These are phyloP conservation scores for Orcinus orca DNA, from an alignment of 2,113 vertebrate species.

Conservation along the genomic window DNA sequence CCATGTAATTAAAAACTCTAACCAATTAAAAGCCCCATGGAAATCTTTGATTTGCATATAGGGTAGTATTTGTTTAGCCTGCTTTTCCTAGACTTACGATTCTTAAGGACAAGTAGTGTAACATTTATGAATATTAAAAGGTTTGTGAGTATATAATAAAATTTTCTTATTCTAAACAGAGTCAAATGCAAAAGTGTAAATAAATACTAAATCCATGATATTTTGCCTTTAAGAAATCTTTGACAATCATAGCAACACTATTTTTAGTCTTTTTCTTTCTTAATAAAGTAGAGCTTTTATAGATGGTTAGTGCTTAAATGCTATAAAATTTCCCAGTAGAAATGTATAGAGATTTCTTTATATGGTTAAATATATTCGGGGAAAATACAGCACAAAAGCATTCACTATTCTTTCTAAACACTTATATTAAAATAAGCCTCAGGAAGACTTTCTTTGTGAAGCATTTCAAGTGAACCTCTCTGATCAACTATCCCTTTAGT, in stretches of 20 bases:
- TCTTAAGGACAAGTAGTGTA: neutral
- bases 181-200: neutral
- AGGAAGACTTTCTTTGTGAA: neutral
- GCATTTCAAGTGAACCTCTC: neutral
- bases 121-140: neutral
- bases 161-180: conserved; percentile 1
- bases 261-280: neutral
- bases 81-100: neutral
- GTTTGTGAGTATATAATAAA: neutral
- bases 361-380: neutral
- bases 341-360: neutral
- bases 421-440: neutral
- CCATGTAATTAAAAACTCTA: neutral
- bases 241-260: neutral
- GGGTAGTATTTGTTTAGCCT: neutral
- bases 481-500: neutral
- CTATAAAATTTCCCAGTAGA: neutral
- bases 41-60: neutral
- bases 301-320: neutral
- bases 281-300: neutral
- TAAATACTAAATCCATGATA: neutral
- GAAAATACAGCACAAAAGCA: neutral
- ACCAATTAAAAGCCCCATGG: neutral
- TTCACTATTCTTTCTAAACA: conserved; percentile 8
- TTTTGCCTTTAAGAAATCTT: neutral